Percentiles rank a stretch among this genome's conserved stretches.
Evolutionary conservation across 1,140 invertebrate species (phyloP).

Genomic region (Anadara kagoshimensis): DNA sequence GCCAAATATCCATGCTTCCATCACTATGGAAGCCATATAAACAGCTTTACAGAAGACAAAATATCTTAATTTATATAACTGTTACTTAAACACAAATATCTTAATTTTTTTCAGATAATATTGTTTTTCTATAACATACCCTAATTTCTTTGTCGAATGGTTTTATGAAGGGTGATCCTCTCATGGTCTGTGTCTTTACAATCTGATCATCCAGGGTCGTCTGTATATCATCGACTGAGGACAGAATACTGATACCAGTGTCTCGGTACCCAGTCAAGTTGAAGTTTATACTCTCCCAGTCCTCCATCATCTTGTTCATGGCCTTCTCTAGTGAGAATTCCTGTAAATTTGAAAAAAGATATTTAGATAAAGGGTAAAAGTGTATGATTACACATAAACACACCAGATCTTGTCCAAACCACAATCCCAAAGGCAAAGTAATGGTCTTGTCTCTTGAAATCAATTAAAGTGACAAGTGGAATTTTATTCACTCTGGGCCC

Average conservation of each 20-base stretch:
- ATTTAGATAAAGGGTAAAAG: no score
- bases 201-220: conserved; percentile 74
- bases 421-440: no score
- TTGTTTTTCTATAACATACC: conserved; percentile 38
- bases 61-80: no score
- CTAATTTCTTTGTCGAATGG: conserved; percentile 78
- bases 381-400: no score
- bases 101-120: neutral
- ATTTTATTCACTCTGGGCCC: no score
- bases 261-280: conserved; percentile 77
- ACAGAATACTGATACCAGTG: conserved; percentile 72
- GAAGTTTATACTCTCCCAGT: conserved; percentile 70
- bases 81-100: neutral
- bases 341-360: conserved; percentile 69
- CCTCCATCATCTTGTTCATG: conserved; percentile 73
- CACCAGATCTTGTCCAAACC: no score
- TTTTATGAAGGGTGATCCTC: conserved; percentile 74
- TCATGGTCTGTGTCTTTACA: conserved; percentile 75
- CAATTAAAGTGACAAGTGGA: no score
- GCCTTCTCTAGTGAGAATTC: conserved; percentile 73
- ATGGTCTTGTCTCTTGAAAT: no score
- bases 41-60: no score
- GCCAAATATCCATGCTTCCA: no score
- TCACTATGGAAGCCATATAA: no score
- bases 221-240: conserved; percentile 75